Base-by-base conservation (phyloP, 2,888 invertebrate genomes). In the Odontocolon sp. region DNA sequence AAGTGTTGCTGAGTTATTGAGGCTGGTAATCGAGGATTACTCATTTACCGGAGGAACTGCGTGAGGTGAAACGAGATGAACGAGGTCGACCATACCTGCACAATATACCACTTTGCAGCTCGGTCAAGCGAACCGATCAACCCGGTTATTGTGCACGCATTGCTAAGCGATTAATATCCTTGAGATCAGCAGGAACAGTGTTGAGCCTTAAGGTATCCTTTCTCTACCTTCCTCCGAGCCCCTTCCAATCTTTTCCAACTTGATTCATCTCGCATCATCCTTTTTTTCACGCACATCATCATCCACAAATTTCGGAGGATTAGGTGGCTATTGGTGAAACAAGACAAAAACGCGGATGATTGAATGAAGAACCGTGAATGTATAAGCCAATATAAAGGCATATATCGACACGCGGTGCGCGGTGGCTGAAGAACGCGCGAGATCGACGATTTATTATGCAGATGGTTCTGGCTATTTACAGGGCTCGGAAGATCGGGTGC, bases 121-220 rank as follows among this genome's bases (percentile, higher is more conserved):
- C 82, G 66, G 76, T 63, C 78, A 70, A 79, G 73, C 73, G 77
- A 82, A 83, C 74, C 81, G 86, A 80, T 84, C 85, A 83, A 83
- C 78, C 83, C 81, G 84, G 84, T 78, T 84, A 75, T 79, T 81
- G 83, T 85, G 82, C 77, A 85, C 86, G 86, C 86, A 86, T 86
- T 84, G 84, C 81, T 86, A 80, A 75, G 84, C 86, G 86, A 86
- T 86, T 86, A 85, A 80, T 68, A 82, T 81, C 81, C 77, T 77
- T 79, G 78, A 78, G 82, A 77, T 77, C 63, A 18, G 31, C 42
- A 31, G 18, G 33, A 33, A 71, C 28, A 28, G 56, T 14, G 11
- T 23, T 14, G 45, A 57, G 63, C 16, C 56, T 28, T 28, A 38
- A 42, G 45, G 57, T 36, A 76, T 79, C 77, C 77, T 77, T 73